Base-by-base conservation (phyloP, 2,888 invertebrate species). In the Agrotis exclamationis region DNA sequence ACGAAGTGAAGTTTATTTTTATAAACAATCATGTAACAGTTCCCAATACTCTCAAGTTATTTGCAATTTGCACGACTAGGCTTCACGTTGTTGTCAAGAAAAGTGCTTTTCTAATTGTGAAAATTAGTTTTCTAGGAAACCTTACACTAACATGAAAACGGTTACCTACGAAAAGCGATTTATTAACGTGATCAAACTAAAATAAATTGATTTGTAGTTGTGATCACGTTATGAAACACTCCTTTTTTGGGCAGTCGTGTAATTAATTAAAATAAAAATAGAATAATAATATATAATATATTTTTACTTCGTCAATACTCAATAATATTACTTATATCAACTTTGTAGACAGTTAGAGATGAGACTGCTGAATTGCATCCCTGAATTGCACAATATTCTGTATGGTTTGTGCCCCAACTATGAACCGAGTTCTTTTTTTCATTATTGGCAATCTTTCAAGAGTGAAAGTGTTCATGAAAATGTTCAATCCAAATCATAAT, bases 1-100 rank as follows among this genome's bases (percentile, higher is more conserved):
- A 48, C 5, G n/a, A 50, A 69, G 33, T 22, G n/a, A 50, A 45
- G 28, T 51, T 58, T 11, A 6, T 51, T 39, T 9, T 39, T 57
- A 9, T 11, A 58, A 28, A 22, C 14, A 57, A 65, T 20, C 11
- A 44, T n/a, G 24, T 67, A 45, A 14, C 50, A 33, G n/a, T 50
- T 22, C n/a, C 39, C 13, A 64, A 16, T 33, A 44, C 5, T 39
- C 39, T 0, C 20, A 39, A 50, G 24, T 48, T 64, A 65, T 64
- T 64, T 69, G 20, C n/a, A 65, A 51, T 53, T 59, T 18, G 20
- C 57, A 45, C 14, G 22, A 20, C 7, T 44, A 22, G 48, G 33
- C 54, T 71, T 51, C 70, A n/a, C 58, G 39, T 53, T 20, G n/a
- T 53, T 20, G n/a, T 53, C 28, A 3, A 14, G n/a, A 62, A 18